Evolutionary conservation across 2,888 invertebrate genomes (phyloP), one percentile per base, ranked within the genome.

Genomic region (Dynastes tityus): DNA sequence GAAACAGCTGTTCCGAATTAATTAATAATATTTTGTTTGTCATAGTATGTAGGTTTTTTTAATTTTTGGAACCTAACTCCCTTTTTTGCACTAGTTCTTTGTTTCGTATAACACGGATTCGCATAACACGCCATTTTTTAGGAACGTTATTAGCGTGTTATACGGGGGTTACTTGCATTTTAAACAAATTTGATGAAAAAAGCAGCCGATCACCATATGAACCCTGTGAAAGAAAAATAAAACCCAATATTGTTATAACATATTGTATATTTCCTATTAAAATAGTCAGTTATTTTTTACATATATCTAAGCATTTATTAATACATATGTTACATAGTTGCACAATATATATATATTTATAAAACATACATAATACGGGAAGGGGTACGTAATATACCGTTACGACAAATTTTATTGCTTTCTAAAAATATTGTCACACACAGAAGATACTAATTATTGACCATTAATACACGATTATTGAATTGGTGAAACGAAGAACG

Each of bases 271-370:
- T 75, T 80, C 76, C 77, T 80, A 79, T 80, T 79, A 80, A 80
- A 81, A 80, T 81, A 80, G 73, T 80, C 79, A 79, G 79, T 80
- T 79, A 81, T 81, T 81, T 45, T 81, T 80, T 81, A 81, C 80
- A 81, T 80, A 78, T 45, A 76, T 75, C 67, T 79, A 81, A 77
- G 80, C 80, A 79, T 81, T 45, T 81, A 81, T 78, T 80, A 80
- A 75, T 64, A 77, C 77, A 79, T 79, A 79, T 79, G 77, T 79
- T 79, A 79, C 79, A 79, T 79, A 77, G 79, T 74, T 79, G 79
- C 79, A 79, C 76, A 75, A 75, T 51, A 78, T 78, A 78, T 74
- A 27, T 74, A 61, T 74, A 74, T 74, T 61, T 68, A 68, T 77
- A 65, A 76, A 76, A 76, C 37, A 29, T 49, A 58, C 58, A 58